Conservation (phyloP, 2,888 invertebrate genomes). For the Heliconius ismenius region DNA sequence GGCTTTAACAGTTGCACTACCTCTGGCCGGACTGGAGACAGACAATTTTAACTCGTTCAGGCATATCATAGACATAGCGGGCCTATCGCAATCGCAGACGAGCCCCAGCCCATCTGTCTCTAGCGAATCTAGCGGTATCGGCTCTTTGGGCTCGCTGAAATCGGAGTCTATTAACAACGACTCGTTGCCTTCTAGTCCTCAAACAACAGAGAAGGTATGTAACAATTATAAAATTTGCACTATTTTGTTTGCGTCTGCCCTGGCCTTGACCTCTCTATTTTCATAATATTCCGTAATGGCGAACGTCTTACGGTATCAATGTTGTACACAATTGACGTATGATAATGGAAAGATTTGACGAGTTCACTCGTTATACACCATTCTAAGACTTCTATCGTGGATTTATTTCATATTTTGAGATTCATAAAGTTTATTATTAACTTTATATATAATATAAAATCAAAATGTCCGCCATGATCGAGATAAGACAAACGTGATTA, state of each 20-base stretch:
- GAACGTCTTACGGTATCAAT: conserved; percentile 75
- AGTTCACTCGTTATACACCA: conserved; percentile 6
- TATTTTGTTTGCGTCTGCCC: conserved; percentile 77
- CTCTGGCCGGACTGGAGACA: conserved; percentile 80
- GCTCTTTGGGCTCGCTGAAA: conserved; percentile 81
- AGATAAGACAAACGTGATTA: conserved; percentile 23
- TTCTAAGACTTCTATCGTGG: conserved; percentile 20
- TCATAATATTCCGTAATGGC: conserved; percentile 82
- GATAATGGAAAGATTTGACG: conserved; percentile 63
- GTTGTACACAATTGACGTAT: conserved; percentile 66
- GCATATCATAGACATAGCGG: conserved; percentile 79
- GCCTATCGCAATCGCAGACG: conserved; percentile 74
- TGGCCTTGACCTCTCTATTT: conserved; percentile 82
- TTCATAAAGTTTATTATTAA: conserved; percentile 9
- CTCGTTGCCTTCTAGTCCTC: conserved; percentile 79
- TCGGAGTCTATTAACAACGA: conserved; percentile 76
- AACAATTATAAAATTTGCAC: conserved; percentile 52
- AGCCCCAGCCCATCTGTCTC: conserved; percentile 82
- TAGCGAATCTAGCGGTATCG: conserved; percentile 84
- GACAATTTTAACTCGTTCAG: conserved; percentile 78
- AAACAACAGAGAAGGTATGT: conserved; percentile 78
- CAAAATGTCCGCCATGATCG: conserved; percentile 26
- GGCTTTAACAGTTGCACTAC: conserved; percentile 84
- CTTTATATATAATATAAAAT: conserved; percentile 17
- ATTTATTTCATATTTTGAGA: conserved; percentile 10